Percentiles rank a stretch among this genome's conserved stretches.
These are phyloP conservation scores for Himalopsyche tibetana DNA, from an alignment of 2,888 invertebrate genomes.

Conservation along the genomic window DNA sequence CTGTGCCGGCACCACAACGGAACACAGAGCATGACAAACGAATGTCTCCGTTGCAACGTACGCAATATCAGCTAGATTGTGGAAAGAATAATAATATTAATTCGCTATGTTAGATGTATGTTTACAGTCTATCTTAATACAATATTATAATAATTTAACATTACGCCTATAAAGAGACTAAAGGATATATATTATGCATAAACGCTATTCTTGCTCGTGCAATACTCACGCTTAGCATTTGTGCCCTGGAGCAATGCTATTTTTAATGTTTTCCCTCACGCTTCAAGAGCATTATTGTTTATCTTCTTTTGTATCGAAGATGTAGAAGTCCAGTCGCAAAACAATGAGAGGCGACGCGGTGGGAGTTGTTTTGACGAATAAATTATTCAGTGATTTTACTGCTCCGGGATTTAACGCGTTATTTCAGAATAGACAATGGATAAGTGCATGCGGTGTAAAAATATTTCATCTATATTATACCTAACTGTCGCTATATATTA, in stretches of 20 bases:
- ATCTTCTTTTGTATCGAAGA: constrained; percentile 23
- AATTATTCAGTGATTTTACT: constrained; percentile 30
- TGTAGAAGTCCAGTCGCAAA: constrained; percentile 4
- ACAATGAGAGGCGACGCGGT: constrained; percentile 25
- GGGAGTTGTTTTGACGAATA: constrained; percentile 30
- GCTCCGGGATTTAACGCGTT: constrained; percentile 22
- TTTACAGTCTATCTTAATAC: not conserved
- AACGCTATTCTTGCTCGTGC: constrained; percentile 28
- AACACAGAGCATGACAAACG: no score
- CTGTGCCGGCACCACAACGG: no score
- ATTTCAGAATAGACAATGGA: constrained; percentile 18
- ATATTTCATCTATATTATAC: not conserved
- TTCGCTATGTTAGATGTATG: not conserved
- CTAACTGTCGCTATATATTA: not conserved
- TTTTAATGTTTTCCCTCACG: constrained; percentile 34
- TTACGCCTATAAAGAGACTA: constrained; percentile 19
- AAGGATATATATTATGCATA: constrained; percentile 17
- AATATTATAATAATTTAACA: not conserved
- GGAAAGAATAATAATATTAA: no score
- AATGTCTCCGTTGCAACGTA: no score
- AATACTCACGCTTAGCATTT: not conserved
- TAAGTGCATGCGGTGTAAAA: not conserved
- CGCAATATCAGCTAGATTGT: no score
- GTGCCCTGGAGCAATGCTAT: constrained; percentile 14
- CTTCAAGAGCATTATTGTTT: constrained; percentile 16